Evolutionary conservation across 2,888 invertebrate genomes (phyloP), one percentile per base, ranked within the genome.

Genomic region (Harpagoxenus sublaevis): DNA sequence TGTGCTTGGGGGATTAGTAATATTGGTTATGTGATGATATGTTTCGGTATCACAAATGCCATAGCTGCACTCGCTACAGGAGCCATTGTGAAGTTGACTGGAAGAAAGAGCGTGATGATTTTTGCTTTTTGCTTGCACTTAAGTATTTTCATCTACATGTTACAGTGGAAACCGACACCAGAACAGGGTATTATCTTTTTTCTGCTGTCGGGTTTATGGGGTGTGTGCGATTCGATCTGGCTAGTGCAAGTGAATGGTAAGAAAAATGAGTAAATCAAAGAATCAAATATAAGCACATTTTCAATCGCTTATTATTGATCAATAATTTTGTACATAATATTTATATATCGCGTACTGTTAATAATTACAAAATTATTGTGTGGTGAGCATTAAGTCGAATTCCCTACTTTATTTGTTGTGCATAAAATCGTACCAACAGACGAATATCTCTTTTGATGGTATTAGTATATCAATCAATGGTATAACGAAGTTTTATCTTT

Each of bases 1-100:
- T 98, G 98, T 92, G 97, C 98, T 0, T 98, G 97, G 97, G 98
- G 99, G 1, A 98, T 99, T 89, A 97, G 97, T 89, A 98, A 98
- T 95, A 98, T 99, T 75, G 99, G 99, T 0, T 98, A 97, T 94
- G 98, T 98, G 78, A 98, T 99, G 98, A 98, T 99, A 87, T 98
- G 98, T 94, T 99, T 98, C 94, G 99, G 99, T 0, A 96, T 98
- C 9, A 97, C 97, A 89, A 98, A 98, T 93, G 98, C 98, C 0
- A 94, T 98, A n/a, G 98, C 98, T 0, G 98, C 99, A 0, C 97
- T 98, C 0, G 95, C 97, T 12, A 97, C 97, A 0, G 99, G 99
- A 0, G 96, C 97, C 0, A 93, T 98, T 42, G 97, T 97, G 79
- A 98, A 98, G 94, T 95, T 97, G 87, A 97, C 97, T 0, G 99